Evolutionary conservation across 2,113 vertebrate species (phyloP).

Genomic region (Oreotrochilus melanogaster): DNA sequence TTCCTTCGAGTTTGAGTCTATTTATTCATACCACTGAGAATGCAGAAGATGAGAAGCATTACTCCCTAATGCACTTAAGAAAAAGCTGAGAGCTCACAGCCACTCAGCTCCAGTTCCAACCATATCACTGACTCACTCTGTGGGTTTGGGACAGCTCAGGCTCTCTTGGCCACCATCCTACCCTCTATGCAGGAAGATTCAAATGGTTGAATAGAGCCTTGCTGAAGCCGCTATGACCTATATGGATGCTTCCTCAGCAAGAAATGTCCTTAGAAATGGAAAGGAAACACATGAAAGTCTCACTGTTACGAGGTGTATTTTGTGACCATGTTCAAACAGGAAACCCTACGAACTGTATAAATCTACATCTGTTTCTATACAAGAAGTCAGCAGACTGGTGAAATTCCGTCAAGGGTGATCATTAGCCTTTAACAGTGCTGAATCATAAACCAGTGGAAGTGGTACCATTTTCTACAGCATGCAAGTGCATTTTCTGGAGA

Average conservation of each 20-base stretch:
- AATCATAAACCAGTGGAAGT: background rate
- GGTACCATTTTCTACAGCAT: background rate
- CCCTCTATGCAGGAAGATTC: background rate
- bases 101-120: slow-evolving; percentile 2
- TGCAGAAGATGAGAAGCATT: slow-evolving; percentile 1
- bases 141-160: slow-evolving; percentile 26
- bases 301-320: background rate
- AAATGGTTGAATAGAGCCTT: background rate
- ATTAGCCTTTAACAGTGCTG: background rate
- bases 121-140: slow-evolving; percentile 43
- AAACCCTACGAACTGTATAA: background rate
- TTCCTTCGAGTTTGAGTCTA: slow-evolving; percentile 7
- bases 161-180: background rate
- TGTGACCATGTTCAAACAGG: background rate
- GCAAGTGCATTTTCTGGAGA: background rate
- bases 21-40: background rate
- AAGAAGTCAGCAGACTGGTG: background rate
- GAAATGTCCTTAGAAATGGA: background rate
- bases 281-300: background rate
- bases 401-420: background rate
- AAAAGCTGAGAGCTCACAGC: background rate
- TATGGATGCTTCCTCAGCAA: background rate
- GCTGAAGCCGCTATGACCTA: background rate
- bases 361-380: background rate
- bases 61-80: background rate